These are phyloP conservation scores for Halichoeres trimaculatus DNA, from an alignment of 2,113 vertebrate species.

Conservation along the genomic window DNA sequence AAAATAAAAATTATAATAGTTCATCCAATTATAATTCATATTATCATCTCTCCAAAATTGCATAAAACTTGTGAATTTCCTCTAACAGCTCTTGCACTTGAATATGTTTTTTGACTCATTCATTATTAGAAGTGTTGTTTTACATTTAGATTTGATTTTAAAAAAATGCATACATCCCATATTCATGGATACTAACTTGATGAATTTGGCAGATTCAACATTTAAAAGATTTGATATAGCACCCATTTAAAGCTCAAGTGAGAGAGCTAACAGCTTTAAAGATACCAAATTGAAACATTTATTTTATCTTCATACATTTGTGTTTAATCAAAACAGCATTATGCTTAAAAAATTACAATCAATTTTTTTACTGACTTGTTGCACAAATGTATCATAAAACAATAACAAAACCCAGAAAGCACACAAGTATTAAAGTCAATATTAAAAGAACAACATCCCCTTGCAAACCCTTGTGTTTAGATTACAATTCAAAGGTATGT, in stretches of 20 bases:
- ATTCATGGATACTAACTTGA: neutral
- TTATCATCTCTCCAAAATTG: no score
- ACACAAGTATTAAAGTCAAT: conserved; percentile 74
- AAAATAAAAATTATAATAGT: no score
- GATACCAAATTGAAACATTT: conserved; percentile 77
- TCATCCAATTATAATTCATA: no score
- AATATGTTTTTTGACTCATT: no score
- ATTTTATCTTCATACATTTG: conserved; percentile 71
- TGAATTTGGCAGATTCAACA: neutral
- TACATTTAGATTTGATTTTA: no score
- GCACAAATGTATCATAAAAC: conserved; percentile 74
- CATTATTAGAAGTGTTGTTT: no score
- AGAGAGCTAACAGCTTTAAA: conserved; percentile 34
- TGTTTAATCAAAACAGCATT: conserved; percentile 73
- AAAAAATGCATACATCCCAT: no score
- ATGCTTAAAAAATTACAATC: conserved; percentile 78
- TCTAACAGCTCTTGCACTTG: no score
- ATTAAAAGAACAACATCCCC: conserved; percentile 67
- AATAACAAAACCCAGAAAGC: conserved; percentile 69
- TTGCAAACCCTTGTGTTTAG: conserved; percentile 51
- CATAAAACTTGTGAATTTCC: no score
- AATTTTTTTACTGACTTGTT: conserved; percentile 73
- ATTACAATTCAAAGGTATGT: conserved; percentile 60
- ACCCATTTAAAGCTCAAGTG: neutral
- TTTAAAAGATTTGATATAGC: no score